Conservation (phyloP, 2,113 vertebrate genomes). For the Mesocricetus auratus region DNA sequence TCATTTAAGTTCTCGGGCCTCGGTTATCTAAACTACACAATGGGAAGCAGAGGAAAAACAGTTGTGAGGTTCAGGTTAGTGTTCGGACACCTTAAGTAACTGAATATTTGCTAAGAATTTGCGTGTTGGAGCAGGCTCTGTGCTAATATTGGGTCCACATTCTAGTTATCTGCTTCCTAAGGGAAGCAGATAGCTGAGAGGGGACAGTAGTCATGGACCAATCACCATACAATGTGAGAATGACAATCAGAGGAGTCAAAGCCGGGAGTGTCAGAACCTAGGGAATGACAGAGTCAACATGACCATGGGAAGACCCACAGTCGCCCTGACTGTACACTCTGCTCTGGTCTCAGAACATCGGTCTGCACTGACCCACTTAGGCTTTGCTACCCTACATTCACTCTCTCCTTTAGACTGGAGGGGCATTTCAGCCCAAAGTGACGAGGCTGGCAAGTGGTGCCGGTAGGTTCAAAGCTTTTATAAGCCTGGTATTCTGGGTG, state of each 20-base stretch:
- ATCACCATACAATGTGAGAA: not conserved
- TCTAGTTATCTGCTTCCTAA: not conserved
- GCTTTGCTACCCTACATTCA: not conserved
- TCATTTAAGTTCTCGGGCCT: not conserved
- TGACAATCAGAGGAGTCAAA: fast-evolving
- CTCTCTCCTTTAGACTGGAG: not conserved
- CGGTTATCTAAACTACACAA: not conserved
- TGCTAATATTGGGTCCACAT: not conserved
- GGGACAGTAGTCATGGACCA: fast-evolving
- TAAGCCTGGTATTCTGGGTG: not conserved
- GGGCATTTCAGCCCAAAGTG: not conserved
- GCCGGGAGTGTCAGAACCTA: not conserved
- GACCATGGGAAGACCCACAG: not conserved
- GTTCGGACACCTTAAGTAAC: not conserved
- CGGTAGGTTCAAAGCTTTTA: not conserved
- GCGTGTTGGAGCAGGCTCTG: not conserved
- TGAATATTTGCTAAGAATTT: not conserved
- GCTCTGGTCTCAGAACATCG: not conserved
- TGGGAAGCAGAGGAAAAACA: not conserved
- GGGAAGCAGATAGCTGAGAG: not conserved
- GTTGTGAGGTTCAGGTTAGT: conserved; percentile 31
- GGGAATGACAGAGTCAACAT: not conserved
- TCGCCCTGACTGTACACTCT: not conserved
- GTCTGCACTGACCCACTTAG: not conserved
- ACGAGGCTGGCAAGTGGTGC: not conserved